phyloP scores from a whole-genome alignment of 2,888 invertebrate genomes.

The Mythimna ferrago region DNA sequence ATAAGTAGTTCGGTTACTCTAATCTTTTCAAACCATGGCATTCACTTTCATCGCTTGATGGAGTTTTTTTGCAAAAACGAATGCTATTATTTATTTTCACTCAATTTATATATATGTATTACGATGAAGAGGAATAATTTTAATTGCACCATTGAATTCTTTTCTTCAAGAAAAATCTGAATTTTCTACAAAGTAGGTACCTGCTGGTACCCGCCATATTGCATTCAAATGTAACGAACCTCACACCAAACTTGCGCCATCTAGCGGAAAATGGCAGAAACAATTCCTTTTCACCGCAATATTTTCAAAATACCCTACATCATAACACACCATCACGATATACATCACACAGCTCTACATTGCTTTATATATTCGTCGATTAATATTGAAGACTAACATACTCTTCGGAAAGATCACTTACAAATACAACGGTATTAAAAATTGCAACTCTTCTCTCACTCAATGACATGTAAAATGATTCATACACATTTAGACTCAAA shows the following conservation, averaged over 20 bases:
- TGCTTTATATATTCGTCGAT: conserved; percentile 63
- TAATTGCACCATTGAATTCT: neutral
- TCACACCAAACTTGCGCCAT: conserved; percentile 22
- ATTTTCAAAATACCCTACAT: conserved; percentile 32
- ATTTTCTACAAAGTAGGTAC: conserved; percentile 6
- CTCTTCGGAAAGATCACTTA: conserved; percentile 60
- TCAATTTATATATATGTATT: conserved; percentile 8
- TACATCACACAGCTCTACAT: conserved; percentile 62
- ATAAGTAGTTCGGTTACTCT: conserved; percentile 11
- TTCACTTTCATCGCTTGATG: conserved; percentile 1
- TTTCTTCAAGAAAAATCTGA: neutral
- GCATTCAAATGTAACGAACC: conserved; percentile 19
- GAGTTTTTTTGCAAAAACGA: neutral
- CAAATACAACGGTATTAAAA: conserved; percentile 62
- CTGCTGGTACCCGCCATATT: neutral
- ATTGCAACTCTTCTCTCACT: conserved; percentile 56
- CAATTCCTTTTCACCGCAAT: conserved; percentile 38
- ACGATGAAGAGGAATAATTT: conserved; percentile 41
- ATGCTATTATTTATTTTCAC: conserved; percentile 23
- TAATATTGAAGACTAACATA: conserved; percentile 65
- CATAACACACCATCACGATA: conserved; percentile 53
- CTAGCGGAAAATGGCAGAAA: conserved; percentile 25
- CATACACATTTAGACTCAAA: conserved; percentile 38
- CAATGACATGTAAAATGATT: conserved; percentile 41
- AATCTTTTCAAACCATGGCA: conserved; percentile 22